phyloP scores from a whole-genome alignment of 2,888 invertebrate genomes.

The Gastrophysa polygoni region DNA sequence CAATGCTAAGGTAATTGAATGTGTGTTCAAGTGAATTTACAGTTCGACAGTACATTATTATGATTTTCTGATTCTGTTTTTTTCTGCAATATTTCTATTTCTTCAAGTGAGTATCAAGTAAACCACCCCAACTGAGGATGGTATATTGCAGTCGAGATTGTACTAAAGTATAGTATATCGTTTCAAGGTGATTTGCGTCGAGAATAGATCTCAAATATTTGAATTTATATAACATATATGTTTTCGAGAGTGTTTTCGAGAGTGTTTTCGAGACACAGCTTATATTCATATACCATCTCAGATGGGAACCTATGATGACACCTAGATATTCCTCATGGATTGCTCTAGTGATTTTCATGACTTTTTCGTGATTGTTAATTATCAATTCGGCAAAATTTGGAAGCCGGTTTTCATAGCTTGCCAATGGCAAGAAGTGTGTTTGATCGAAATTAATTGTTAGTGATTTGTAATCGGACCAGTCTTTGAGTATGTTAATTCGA shows the following conservation, averaged over 20 bases:
- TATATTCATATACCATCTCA: conserved; percentile 6
- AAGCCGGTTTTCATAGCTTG: not conserved
- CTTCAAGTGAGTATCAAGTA: not conserved
- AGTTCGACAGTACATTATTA: not conserved
- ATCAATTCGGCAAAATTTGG: not conserved
- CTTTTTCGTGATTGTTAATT: not conserved
- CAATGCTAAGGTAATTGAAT: too few relatives aligned
- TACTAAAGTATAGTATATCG: conserved; percentile 7
- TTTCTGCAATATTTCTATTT: conserved; percentile 2
- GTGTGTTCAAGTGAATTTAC: not conserved
- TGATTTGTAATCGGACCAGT: not conserved
- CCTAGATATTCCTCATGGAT: not conserved
- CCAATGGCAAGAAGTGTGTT: not conserved
- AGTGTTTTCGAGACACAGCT: conserved; percentile 3
- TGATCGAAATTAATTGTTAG: not conserved
- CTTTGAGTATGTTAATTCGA: not conserved
- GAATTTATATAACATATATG: conserved; percentile 2
- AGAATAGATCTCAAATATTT: conserved; percentile 10
- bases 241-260: conserved; percentile 2
- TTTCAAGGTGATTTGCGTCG: conserved; percentile 2
- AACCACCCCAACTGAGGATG: conserved; percentile 8
- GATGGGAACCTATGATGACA: conserved; percentile 4
- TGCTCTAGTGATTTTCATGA: not conserved
- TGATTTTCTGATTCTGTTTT: not conserved
- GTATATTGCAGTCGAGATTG: conserved; percentile 12